A percentile compares a stretch with the other conserved stretches of the same genome.
Conservation (phyloP, 2,113 vertebrate genomes). For the Acrocephalus arundinaceus region DNA sequence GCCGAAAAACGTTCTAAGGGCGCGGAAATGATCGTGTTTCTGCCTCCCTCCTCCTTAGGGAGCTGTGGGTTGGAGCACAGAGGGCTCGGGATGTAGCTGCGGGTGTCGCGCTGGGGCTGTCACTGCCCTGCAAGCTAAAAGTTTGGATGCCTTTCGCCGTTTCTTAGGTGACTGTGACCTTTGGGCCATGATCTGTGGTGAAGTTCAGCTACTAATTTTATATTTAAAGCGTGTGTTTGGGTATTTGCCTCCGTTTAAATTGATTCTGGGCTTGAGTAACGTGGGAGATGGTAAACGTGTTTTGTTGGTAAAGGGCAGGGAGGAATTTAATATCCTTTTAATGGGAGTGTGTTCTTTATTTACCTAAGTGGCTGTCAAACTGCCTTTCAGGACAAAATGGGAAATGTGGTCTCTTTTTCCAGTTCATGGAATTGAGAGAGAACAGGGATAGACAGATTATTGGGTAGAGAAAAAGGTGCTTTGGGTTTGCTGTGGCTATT, state of each 20-base stretch:
- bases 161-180: background rate
- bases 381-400: background rate
- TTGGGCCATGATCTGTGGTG: rapidly evolving
- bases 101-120: background rate
- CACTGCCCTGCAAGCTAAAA: rapidly evolving
- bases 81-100: background rate
- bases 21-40: rapidly evolving
- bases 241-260: background rate
- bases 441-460: background rate
- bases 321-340: background rate
- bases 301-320: background rate
- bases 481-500: background rate
- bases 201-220: rapidly evolving
- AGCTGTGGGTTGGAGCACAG: rapidly evolving
- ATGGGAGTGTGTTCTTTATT: background rate
- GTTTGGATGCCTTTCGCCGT: rapidly evolving
- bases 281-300: background rate
- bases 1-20: rapidly evolving
- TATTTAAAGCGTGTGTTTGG: background rate
- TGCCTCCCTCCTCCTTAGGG: too few relatives aligned
- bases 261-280: background rate
- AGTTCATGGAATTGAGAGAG: background rate
- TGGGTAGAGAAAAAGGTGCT: background rate
- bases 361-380: background rate
- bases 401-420: background rate